Percentiles rank a stretch among this genome's conserved stretches.
Conservation (phyloP, 2,888 invertebrate species). For the Agriopis marginaria region DNA sequence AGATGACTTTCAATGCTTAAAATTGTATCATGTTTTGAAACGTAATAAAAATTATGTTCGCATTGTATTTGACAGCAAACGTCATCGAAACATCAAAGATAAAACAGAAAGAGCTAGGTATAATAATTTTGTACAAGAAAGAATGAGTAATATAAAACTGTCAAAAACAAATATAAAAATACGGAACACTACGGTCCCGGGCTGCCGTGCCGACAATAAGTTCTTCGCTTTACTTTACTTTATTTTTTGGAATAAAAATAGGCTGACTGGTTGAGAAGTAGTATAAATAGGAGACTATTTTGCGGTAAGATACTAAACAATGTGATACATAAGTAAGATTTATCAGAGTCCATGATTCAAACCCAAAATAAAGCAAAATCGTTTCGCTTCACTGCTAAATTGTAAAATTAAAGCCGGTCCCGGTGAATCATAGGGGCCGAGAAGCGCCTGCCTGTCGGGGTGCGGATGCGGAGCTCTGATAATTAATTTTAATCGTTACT, state of each 20-base stretch:
- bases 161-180: too few species aligned
- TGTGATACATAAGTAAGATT: neutral
- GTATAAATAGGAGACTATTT: neutral
- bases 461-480: neutral
- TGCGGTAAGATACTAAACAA: constrained; percentile 9
- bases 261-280: constrained; percentile 8
- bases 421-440: neutral
- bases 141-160: neutral
- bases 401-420: neutral
- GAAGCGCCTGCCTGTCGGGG: neutral
- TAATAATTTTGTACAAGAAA: neutral
- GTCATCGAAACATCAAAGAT: neutral
- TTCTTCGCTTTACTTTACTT: neutral
- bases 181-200: neutral
- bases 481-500: constrained; percentile 14
- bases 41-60: too few species aligned
- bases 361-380: neutral
- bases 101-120: neutral
- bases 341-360: neutral
- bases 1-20: neutral
- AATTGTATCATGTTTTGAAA: neutral
- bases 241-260: constrained; percentile 4
- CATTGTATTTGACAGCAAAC: neutral
- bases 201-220: neutral
- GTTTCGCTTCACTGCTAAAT: neutral